A percentile compares a stretch with the other conserved stretches of the same genome.
Conservation (phyloP, 1,140 invertebrate genomes). For the Drosophila persimilis region DNA sequence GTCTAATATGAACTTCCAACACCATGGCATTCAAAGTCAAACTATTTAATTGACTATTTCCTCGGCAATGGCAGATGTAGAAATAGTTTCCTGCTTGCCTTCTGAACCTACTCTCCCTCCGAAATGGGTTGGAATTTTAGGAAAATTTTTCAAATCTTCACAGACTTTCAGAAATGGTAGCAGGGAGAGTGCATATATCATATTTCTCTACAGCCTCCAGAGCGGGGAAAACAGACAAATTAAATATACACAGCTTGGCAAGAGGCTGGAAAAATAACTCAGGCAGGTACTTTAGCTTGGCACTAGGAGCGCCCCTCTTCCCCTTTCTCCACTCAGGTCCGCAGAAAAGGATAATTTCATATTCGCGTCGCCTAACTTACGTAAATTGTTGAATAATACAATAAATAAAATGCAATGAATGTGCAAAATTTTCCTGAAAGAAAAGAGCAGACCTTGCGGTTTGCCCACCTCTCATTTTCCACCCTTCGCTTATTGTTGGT, state of each 20-base stretch:
- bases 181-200: too few relatives aligned
- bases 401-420: conserved; percentile 71
- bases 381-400: conserved; percentile 70
- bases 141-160: too few relatives aligned
- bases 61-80: too few relatives aligned
- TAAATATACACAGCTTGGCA: conserved; percentile 56
- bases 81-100: too few relatives aligned
- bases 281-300: conserved; percentile 38
- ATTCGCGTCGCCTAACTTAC: conserved; percentile 64
- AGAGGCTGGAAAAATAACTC: conserved; percentile 42
- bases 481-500: conserved; percentile 3
- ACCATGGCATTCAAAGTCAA: too few relatives aligned
- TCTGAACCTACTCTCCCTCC: too few relatives aligned
- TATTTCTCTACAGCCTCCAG: too few relatives aligned
- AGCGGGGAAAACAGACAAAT: conserved; percentile 22
- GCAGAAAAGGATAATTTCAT: conserved; percentile 65
- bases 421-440: conserved; percentile 48
- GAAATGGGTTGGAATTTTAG: too few relatives aligned
- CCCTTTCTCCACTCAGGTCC: conserved; percentile 4
- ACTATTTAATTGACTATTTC: too few relatives aligned
- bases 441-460: conserved; percentile 25
- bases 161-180: too few relatives aligned
- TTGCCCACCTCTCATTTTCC: background rate
- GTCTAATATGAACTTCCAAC: too few relatives aligned
- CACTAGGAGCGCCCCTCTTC: conserved; percentile 20